phyloP scores from a whole-genome alignment of 2,113 vertebrate species.

The Rafetus swinhoei region DNA sequence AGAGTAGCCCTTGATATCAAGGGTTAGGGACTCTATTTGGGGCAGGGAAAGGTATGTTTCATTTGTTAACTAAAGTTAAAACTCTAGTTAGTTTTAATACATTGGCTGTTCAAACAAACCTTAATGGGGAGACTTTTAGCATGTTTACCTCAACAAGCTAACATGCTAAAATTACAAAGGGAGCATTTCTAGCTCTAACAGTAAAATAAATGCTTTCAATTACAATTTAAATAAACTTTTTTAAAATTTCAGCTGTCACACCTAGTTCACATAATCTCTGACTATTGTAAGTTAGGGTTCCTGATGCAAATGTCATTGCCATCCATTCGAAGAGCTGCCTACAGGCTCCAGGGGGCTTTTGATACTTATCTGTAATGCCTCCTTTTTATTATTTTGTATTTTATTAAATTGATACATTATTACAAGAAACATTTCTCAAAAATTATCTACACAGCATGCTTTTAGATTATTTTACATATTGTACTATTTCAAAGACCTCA shows the following conservation, averaged over 20 bases:
- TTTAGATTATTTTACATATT: neutral
- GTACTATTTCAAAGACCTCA: neutral
- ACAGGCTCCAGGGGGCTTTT: neutral
- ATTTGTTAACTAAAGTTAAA: neutral
- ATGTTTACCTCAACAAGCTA: neutral
- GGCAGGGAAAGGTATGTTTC: neutral
- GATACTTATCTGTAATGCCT: neutral
- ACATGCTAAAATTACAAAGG: conserved; percentile 19
- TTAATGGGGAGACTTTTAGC: neutral
- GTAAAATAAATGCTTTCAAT: neutral
- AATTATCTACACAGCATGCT: neutral
- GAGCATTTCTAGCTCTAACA: neutral
- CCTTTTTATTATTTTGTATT: neutral
- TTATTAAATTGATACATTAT: neutral
- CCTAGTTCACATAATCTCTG: neutral
- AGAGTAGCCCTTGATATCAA: neutral
- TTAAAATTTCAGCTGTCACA: neutral
- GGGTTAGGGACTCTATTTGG: conserved; percentile 17
- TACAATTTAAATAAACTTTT: neutral
- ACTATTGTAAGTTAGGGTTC: neutral
- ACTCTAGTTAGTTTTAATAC: neutral
- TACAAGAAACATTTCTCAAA: neutral
- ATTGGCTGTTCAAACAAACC: neutral
- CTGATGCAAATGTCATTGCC: neutral
- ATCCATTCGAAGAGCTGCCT: neutral